These are phyloP conservation scores for Loxodonta africana DNA, from an alignment of 2,113 vertebrate genomes.

Conservation along the genomic window DNA sequence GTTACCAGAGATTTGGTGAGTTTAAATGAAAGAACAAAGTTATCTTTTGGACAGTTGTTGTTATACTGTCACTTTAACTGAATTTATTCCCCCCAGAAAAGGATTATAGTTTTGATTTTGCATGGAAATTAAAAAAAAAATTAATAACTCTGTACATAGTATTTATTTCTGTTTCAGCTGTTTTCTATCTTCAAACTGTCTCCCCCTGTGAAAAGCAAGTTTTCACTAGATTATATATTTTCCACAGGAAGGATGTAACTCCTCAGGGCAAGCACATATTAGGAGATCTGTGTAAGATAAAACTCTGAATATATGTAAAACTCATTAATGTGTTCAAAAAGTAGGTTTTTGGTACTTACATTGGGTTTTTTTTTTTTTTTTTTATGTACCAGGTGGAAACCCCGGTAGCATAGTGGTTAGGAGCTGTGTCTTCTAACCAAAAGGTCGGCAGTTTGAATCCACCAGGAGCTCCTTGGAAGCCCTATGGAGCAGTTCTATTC, in stretches of 20 bases:
- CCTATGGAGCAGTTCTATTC: too few relatives aligned
- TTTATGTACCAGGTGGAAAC: too few relatives aligned
- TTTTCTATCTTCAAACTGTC: conserved; percentile 6
- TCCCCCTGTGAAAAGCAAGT: not conserved
- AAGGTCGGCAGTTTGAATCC: too few relatives aligned
- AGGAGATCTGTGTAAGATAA: not conserved
- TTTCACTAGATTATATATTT: not conserved
- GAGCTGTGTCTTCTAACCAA: too few relatives aligned
- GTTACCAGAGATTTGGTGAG: not conserved
- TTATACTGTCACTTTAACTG: not conserved
- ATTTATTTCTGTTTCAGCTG: not conserved
- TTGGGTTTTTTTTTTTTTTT: too few relatives aligned
- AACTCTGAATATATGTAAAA: not conserved
- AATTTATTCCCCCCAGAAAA: not conserved
- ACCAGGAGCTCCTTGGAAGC: too few relatives aligned
- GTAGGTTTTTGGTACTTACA: not conserved
- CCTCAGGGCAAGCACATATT: not conserved
- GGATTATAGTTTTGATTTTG: conserved; percentile 10
- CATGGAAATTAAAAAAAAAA: not conserved
- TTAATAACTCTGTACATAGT: not conserved
- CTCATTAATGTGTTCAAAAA: not conserved
- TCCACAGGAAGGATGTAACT: not conserved
- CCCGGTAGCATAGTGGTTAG: too few relatives aligned
- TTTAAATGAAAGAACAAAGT: conserved; percentile 33
- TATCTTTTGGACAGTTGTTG: not conserved